Evolutionary conservation across 1,140 invertebrate species (phyloP).

Genomic region (Drosophila aff.): DNA sequence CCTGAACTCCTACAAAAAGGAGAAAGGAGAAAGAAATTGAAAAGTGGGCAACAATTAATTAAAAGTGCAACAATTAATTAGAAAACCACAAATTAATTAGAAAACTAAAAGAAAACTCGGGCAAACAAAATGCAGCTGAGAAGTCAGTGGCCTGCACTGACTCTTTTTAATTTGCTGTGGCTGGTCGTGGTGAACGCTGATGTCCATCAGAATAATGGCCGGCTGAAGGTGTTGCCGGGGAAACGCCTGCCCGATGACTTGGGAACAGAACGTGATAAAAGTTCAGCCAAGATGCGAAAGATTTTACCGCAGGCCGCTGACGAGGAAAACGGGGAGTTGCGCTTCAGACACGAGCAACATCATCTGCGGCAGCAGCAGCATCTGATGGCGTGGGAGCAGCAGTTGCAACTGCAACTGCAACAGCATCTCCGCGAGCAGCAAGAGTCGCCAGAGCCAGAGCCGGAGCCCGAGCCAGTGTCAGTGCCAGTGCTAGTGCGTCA

Average conservation of each 20-base stretch:
- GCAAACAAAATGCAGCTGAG: constrained; percentile 34
- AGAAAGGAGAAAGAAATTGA: neutral
- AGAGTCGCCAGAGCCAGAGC: neutral
- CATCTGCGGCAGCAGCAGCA: constrained; percentile 59
- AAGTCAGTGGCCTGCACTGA: constrained; percentile 18
- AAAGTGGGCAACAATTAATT: constrained; percentile 9
- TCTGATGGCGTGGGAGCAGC: constrained; percentile 51
- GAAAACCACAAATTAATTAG: constrained; percentile 21
- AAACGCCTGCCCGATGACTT: constrained; percentile 46
- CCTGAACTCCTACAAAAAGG: neutral
- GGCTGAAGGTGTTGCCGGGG: constrained; percentile 40
- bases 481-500: constrained; percentile 30
- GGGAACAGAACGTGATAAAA: constrained; percentile 56
- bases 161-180: constrained; percentile 17
- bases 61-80: constrained; percentile 21
- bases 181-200: constrained; percentile 41
- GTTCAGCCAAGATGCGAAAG: constrained; percentile 40
- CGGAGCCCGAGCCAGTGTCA: neutral
- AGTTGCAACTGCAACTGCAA: constrained; percentile 31
- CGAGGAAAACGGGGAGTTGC: constrained; percentile 13
- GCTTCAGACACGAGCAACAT: constrained; percentile 45
- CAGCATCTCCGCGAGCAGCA: constrained; percentile 31
- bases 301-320: constrained; percentile 22
- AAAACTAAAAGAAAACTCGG: constrained; percentile 6
- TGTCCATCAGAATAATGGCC: constrained; percentile 50